phyloP scores from a whole-genome alignment of 2,113 vertebrate species.

The Abramis brama region DNA sequence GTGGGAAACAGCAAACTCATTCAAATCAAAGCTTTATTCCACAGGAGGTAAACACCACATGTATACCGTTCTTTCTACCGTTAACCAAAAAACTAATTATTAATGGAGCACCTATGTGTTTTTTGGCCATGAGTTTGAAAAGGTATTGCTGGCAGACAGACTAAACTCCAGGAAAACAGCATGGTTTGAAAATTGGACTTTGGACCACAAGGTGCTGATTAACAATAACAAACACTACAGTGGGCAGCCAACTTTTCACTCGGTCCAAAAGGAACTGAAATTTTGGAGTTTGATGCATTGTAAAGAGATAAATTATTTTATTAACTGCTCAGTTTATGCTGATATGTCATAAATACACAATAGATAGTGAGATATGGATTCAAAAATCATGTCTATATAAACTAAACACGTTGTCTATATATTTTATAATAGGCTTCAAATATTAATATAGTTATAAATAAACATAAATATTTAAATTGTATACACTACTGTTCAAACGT shows the following conservation, averaged over 20 bases:
- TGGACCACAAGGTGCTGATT: not conserved
- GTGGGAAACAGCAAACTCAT: slow-evolving; percentile 37
- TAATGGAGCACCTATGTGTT: not conserved
- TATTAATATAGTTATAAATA: not conserved
- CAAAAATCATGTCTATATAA: not conserved
- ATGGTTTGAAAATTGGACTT: slow-evolving; percentile 14
- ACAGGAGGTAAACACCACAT: not conserved
- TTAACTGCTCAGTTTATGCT: not conserved
- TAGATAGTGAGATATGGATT: not conserved
- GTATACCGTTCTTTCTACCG: not conserved
- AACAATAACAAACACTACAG: slow-evolving; percentile 29
- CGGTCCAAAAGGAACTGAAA: not conserved
- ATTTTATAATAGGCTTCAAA: not conserved
- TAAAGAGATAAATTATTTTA: not conserved
- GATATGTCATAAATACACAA: not conserved
- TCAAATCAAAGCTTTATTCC: slow-evolving; percentile 11
- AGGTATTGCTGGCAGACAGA: slow-evolving; percentile 6
- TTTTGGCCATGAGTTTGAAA: slow-evolving; percentile 8
- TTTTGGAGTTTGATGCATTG: slow-evolving; percentile 2
- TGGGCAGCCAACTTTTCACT: not conserved
- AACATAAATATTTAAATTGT: not conserved
- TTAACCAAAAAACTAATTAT: not conserved
- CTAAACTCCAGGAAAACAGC: slow-evolving; percentile 14
- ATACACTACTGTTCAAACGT: not conserved
- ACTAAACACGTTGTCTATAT: not conserved